Evolutionary conservation across 92 coral and sea anemone genomes (phyloP).

Genomic region (Bergia sp.): DNA sequence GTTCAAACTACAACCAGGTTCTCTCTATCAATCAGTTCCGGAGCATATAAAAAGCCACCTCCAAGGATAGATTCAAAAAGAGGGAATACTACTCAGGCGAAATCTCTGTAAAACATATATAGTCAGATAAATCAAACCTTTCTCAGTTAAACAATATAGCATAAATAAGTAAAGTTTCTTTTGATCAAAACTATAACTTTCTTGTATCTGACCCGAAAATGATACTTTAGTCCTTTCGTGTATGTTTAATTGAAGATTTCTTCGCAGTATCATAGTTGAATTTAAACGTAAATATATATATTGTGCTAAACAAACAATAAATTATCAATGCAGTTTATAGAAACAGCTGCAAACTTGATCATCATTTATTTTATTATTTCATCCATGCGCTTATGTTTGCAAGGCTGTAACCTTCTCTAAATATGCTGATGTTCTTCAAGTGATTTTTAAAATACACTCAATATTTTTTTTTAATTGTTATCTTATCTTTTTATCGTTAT

Average conservation of each 20-base stretch:
- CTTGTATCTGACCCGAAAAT: not conserved
- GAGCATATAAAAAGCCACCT: too few relatives aligned
- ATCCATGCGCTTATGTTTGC: not conserved
- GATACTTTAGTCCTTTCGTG: not conserved
- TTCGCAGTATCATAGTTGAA: too few relatives aligned
- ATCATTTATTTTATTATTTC: too few relatives aligned
- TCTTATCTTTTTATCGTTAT: not conserved
- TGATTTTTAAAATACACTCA: too few relatives aligned
- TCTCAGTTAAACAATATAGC: not conserved
- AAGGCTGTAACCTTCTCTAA: too few relatives aligned
- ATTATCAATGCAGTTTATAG: not conserved
- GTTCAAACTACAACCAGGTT: too few relatives aligned
- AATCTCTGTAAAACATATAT: not conserved
- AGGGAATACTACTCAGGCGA: not conserved
- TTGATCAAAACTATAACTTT: too few relatives aligned
- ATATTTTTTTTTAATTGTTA: too few relatives aligned
- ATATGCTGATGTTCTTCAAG: not conserved
- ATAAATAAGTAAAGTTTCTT: too few relatives aligned
- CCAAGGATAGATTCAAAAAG: not conserved
- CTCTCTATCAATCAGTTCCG: not conserved
- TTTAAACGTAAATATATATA: too few relatives aligned
- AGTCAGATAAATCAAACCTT: not conserved
- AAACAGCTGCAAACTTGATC: not conserved
- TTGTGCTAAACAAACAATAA: not conserved
- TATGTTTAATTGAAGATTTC: too few relatives aligned